These are phyloP conservation scores for Ophioninae sp. DNA, from an alignment of 2,888 invertebrate species.

Conservation along the genomic window DNA sequence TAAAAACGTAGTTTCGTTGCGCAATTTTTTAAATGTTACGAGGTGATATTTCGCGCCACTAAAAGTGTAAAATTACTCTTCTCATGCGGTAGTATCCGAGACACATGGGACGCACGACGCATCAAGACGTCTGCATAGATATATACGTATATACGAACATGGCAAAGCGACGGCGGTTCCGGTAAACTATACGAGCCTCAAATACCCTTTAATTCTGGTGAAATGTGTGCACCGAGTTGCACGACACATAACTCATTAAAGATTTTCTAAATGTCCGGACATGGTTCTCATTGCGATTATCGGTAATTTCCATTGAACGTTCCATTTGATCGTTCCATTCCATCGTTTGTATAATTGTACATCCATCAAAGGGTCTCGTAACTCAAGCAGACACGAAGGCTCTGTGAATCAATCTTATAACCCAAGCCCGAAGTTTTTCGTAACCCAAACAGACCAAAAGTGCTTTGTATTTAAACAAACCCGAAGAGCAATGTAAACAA, in stretches of 20 bases:
- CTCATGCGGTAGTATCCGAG: conserved; percentile 37
- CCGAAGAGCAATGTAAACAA: too few relatives aligned
- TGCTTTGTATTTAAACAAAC: too few relatives aligned
- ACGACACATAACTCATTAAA: conserved; percentile 75
- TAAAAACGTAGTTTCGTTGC: not conserved
- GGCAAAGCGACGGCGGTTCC: conserved; percentile 46
- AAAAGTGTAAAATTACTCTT: conserved; percentile 27
- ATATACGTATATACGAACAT: conserved; percentile 6
- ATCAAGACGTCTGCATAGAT: conserved; percentile 55
- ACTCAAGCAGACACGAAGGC: too few relatives aligned
- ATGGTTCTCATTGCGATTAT: conserved; percentile 69
- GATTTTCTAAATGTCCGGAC: conserved; percentile 79
- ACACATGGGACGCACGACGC: conserved; percentile 49
- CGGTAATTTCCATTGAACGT: conserved; percentile 15
- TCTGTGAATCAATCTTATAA: too few relatives aligned
- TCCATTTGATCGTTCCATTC: too few relatives aligned
- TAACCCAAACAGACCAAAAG: too few relatives aligned
- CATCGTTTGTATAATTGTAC: not conserved
- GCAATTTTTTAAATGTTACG: not conserved
- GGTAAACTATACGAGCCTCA: conserved; percentile 61
- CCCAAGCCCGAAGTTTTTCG: too few relatives aligned
- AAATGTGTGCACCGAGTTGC: conserved; percentile 61
- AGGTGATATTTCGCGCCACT: conserved; percentile 31
- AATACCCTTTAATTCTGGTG: conserved; percentile 62
- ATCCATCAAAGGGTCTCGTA: not conserved